Evolutionary conservation across 2,113 vertebrate genomes (phyloP).

Genomic region (Colius striatus): DNA sequence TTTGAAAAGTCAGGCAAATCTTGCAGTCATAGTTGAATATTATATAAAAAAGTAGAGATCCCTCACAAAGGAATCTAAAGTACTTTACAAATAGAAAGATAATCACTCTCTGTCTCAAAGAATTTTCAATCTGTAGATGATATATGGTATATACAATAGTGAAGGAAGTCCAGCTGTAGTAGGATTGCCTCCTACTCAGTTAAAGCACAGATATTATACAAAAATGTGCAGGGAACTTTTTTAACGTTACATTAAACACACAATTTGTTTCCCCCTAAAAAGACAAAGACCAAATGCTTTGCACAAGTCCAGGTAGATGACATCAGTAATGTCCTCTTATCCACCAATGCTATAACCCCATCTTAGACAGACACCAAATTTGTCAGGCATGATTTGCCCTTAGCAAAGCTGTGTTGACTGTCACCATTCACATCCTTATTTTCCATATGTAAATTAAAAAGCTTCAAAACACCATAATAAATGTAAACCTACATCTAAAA

Average conservation of each 20-base stretch:
- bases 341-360: too few relatives aligned
- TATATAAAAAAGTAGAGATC: not conserved
- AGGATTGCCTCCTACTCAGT: not conserved
- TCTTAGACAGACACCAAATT: too few relatives aligned
- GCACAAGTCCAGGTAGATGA: too few relatives aligned
- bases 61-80: not conserved
- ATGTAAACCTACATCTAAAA: not conserved
- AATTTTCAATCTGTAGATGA: not conserved
- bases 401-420: too few relatives aligned
- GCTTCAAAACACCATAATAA: not conserved
- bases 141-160: not conserved
- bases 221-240: not conserved
- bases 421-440: too few relatives aligned
- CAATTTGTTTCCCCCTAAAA: not conserved
- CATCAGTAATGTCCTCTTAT: too few relatives aligned
- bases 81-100: not conserved
- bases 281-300: not conserved
- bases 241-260: not conserved
- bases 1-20: not conserved
- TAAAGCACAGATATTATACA: not conserved
- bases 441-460: not conserved
- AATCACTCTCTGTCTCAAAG: not conserved
- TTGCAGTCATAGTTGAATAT: not conserved
- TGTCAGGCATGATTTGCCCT: too few relatives aligned
- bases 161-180: not conserved